Percentiles rank a stretch among this genome's conserved stretches.
Evolutionary conservation across 2,888 invertebrate genomes (phyloP).

Genomic region (Muscina levida): DNA sequence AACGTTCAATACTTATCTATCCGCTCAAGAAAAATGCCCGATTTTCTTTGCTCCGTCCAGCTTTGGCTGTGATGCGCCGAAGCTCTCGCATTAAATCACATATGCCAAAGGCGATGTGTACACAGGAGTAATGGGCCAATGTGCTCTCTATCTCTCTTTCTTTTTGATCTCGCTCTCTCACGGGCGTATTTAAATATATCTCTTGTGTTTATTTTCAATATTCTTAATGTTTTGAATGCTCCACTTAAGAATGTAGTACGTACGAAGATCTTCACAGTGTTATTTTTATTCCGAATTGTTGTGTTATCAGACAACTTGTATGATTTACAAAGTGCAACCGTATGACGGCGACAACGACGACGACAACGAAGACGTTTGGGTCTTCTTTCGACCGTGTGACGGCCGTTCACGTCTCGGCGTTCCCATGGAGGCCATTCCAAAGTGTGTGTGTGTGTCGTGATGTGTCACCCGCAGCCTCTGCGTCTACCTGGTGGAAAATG

Average conservation of each 20-base stretch:
- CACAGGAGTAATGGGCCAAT: no score
- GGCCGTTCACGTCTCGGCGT: no score
- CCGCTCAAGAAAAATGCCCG: constrained; percentile 23
- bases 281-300: constrained; percentile 39
- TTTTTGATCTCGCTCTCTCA: neutral
- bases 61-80: neutral
- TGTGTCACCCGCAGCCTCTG: no score
- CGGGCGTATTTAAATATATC: constrained; percentile 53
- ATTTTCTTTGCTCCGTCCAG: constrained; percentile 5
- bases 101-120: neutral
- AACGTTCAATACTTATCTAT: constrained; percentile 62
- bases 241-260: constrained; percentile 52
- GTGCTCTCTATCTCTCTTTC: no score
- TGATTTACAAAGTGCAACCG: constrained; percentile 24
- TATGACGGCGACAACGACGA: no score
- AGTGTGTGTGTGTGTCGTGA: no score
- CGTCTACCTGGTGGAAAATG: no score
- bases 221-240: constrained; percentile 56
- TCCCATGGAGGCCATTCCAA: no score
- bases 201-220: constrained; percentile 58
- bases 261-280: neutral
- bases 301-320: constrained; percentile 23
- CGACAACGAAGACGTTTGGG: no score
- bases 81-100: constrained; percentile 4
- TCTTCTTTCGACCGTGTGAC: no score